Base-by-base conservation (phyloP, 2,888 invertebrate species). In the Lepidochrysops patricia region DNA sequence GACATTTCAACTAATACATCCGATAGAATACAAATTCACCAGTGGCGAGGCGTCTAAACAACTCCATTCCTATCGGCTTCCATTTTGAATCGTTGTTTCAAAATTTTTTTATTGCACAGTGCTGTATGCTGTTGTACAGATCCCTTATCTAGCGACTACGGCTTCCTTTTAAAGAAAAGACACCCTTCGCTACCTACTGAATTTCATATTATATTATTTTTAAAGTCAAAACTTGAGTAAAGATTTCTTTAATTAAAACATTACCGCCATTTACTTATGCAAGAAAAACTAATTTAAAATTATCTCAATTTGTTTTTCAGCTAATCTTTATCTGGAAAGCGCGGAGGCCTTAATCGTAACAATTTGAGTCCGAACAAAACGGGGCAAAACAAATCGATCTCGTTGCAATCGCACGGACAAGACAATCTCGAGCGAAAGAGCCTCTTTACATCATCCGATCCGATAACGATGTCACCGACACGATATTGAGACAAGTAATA, bases 321-420 rank as follows among this genome's bases (percentile, higher is more conserved):
- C 74, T 74, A 82, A 83, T 82, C 75, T 72, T 72, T 67, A 70
- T 70, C 70, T 71, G 65, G 62, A 67, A 67, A 75, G 72, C 72
- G 71, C 74, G 77, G 79, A 79, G 82, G 76, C 82, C 76, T 79
- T 84, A 85, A 86, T 86, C 86, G 85, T 71, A 85, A 87, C 86
- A 85, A 83, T 87, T 87, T 83, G 82, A 84, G 85, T 84, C 79
- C 75, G 74, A 79, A 81, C 74, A 83, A 86, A 85, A 83, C 81
- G 82, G 83, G 84, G 80, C 79, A 81, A 78, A 76, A 70, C 81
- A 76, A 85, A 86, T 87, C 79, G 78, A 84, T 86, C 80, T 82
- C 79, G 73, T 78, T 82, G 82, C 82, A 84, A 87, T 86, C 85
- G 81, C 73, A 81, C 80, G 77, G 74, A 80, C 82, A 81, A 85